Percentiles rank a stretch among this genome's conserved stretches.
These are phyloP conservation scores for Neodontobutis hainanensis DNA, from an alignment of 2,113 vertebrate species.

Conservation along the genomic window DNA sequence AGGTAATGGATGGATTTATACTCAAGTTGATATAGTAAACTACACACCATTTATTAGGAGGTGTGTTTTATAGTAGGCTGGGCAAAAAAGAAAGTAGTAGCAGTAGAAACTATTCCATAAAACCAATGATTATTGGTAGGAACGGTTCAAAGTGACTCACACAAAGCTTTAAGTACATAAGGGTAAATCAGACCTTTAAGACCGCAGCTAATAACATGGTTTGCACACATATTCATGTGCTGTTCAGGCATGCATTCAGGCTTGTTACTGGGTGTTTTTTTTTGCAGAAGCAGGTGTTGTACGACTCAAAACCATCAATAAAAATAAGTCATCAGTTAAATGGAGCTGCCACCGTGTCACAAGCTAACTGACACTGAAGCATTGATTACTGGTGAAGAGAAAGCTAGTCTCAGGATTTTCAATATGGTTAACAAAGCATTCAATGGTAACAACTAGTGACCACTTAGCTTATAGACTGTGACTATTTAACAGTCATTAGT, in stretches of 20 bases:
- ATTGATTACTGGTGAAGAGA: constrained; percentile 44
- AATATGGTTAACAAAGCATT: constrained; percentile 51
- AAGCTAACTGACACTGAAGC: constrained; percentile 21
- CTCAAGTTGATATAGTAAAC: constrained; percentile 26
- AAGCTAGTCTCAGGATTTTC: constrained; percentile 25
- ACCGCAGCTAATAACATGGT: background rate
- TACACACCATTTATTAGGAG: constrained; percentile 25
- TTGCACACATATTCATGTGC: constrained; percentile 12
- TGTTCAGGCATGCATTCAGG: constrained; percentile 16
- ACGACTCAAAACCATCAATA: constrained; percentile 17
- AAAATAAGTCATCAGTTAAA: constrained; percentile 21
- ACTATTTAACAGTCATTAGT: background rate
- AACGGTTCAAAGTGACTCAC: background rate
- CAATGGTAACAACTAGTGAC: constrained; percentile 34
- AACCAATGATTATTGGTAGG: constrained; percentile 22
- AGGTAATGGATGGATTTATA: constrained; percentile 52
- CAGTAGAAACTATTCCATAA: background rate
- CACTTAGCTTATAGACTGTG: constrained; percentile 26
- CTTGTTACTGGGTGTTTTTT: constrained; percentile 9
- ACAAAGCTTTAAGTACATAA: background rate
- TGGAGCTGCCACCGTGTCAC: constrained; percentile 4
- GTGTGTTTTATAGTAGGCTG: constrained; percentile 19
- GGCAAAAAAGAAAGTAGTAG: constrained; percentile 11
- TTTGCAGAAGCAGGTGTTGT: constrained; percentile 46
- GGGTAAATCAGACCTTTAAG: background rate